A percentile compares a stretch with the other conserved stretches of the same genome.
Conservation (phyloP, 1,140 invertebrate genomes). For the Tetranychus cinnabarinus region DNA sequence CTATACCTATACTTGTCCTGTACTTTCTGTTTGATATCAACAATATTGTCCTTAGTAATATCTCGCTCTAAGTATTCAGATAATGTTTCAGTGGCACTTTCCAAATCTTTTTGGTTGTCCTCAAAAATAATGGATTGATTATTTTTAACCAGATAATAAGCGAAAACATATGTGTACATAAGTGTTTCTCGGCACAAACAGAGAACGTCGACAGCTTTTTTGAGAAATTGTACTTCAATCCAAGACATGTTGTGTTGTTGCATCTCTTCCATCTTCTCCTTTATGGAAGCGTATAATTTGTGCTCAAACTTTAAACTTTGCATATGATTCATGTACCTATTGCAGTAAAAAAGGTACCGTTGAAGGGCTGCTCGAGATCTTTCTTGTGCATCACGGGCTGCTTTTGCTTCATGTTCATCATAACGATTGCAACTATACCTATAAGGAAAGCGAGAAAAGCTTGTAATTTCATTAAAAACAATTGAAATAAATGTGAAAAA, state of each 20-base stretch:
- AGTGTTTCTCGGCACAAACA: conserved; percentile 90
- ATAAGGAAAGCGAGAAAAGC: no score
- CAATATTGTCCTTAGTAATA: conserved; percentile 87
- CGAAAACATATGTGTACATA: conserved; percentile 99
- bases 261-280: conserved; percentile 99
- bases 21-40: conserved; percentile 96
- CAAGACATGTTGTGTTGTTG: conserved; percentile 98
- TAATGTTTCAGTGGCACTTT: conserved; percentile 82
- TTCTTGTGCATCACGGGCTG: conserved; percentile 84
- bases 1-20: conserved; percentile 89
- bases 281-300: conserved; percentile 75
- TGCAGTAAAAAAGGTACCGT: conserved; percentile 93
- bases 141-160: conserved; percentile 89
- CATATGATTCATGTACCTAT: conserved; percentile 98
- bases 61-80: conserved; percentile 94
- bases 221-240: conserved; percentile 70
- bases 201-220: conserved; percentile 90
- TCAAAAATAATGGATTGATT: conserved; percentile 98
- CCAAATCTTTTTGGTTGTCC: conserved; percentile 93
- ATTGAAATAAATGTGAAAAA: no score
- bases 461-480: no score
- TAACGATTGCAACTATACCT: conserved; percentile 93
- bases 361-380: conserved; percentile 66
- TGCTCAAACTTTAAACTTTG: conserved; percentile 93
- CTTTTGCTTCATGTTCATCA: conserved; percentile 87